A percentile compares a stretch with the other conserved stretches of the same genome.
Conservation (phyloP, 2,888 invertebrate genomes). For the Julus scandinavius region DNA sequence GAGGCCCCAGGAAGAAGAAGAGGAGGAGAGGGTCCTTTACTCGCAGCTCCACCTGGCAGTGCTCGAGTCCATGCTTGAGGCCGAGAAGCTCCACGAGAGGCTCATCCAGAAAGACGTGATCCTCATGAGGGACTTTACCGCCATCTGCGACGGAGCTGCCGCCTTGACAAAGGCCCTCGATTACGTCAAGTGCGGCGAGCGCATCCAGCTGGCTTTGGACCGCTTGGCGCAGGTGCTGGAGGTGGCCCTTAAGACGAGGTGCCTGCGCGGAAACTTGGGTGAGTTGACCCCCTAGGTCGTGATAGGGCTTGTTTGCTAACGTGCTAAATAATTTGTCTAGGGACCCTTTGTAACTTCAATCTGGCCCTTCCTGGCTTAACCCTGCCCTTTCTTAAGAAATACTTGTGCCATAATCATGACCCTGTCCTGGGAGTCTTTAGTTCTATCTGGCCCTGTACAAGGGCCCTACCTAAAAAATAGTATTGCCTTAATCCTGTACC, state of each 20-base stretch:
- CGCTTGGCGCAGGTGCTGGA: conserved; percentile 86
- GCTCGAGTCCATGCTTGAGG: conserved; percentile 63
- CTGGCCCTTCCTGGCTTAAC: too few relatives aligned
- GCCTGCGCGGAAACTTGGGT: conserved; percentile 83
- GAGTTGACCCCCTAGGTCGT: conserved; percentile 57
- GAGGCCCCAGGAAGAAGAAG: neutral
- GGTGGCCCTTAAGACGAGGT: conserved; percentile 80
- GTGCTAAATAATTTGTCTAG: too few relatives aligned
- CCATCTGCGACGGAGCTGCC: conserved; percentile 57
- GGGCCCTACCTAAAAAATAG: too few relatives aligned
- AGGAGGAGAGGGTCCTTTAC: conserved; percentile 68
- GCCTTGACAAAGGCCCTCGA: conserved; percentile 62
- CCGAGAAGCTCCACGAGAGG: conserved; percentile 46
- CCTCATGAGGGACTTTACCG: conserved; percentile 58
- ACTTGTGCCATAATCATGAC: too few relatives aligned
- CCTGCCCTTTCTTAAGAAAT: too few relatives aligned
- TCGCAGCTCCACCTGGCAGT: conserved; percentile 77
- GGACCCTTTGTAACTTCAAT: too few relatives aligned
- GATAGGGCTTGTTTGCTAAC: too few relatives aligned
- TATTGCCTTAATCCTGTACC: too few relatives aligned
- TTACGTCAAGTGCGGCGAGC: conserved; percentile 62
- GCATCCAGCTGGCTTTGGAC: conserved; percentile 75
- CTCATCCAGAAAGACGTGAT: conserved; percentile 58
- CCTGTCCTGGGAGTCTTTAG: too few relatives aligned
- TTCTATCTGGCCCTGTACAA: too few relatives aligned